Evolutionary conservation across 1,140 invertebrate species (phyloP).

Genomic region (Orussus abietinus): DNA sequence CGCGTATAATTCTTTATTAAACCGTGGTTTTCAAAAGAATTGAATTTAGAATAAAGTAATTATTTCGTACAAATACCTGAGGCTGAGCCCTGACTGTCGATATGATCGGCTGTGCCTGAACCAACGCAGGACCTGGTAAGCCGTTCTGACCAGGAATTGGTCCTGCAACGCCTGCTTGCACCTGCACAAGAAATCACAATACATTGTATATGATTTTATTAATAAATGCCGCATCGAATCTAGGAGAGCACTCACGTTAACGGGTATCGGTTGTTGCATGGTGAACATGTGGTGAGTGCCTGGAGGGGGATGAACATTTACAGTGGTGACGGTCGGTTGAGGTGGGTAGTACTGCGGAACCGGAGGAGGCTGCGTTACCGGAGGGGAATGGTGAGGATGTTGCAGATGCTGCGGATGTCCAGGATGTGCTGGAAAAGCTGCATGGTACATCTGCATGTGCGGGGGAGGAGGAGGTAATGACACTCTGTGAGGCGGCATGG

Average conservation of each 20-base stretch:
- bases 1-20: too few species aligned
- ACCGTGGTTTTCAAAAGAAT: too few species aligned
- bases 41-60: too few species aligned
- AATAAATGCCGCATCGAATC: neutral
- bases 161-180: slow-evolving; percentile 42
- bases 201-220: slow-evolving; percentile 5
- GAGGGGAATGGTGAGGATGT: slow-evolving; percentile 35
- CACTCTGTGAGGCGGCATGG: slow-evolving; percentile 58
- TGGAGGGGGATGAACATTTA: slow-evolving; percentile 44
- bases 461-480: slow-evolving; percentile 55
- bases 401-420: slow-evolving; percentile 43
- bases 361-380: slow-evolving; percentile 45
- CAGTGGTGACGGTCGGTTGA: slow-evolving; percentile 43
- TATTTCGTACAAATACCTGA: slow-evolving; percentile 34
- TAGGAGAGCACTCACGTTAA: slow-evolving; percentile 32
- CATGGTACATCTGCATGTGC: slow-evolving; percentile 55
- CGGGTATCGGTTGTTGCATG: slow-evolving; percentile 49
- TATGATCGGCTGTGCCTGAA: slow-evolving; percentile 47
- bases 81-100: slow-evolving; percentile 47
- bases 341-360: slow-evolving; percentile 46
- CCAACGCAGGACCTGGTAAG: slow-evolving; percentile 40
- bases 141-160: slow-evolving; percentile 45
- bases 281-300: slow-evolving; percentile 49
- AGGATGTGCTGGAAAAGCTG: slow-evolving; percentile 47
- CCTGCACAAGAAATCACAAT: slow-evolving; percentile 21